These are phyloP conservation scores for Eristalis pertinax DNA, from an alignment of 2,888 invertebrate genomes.

Conservation along the genomic window DNA sequence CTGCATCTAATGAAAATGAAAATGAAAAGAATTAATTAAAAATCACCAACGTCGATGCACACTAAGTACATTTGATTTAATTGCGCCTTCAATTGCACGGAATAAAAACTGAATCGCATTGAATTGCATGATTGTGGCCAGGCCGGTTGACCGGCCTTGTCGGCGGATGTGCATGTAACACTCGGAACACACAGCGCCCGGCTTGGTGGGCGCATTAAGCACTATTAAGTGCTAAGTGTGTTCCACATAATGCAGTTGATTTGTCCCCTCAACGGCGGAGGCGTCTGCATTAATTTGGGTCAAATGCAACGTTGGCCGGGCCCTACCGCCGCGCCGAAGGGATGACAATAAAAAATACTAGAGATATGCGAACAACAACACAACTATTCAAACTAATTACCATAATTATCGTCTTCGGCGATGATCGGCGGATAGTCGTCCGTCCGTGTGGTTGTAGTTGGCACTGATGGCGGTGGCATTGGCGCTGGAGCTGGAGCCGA, in stretches of 20 bases:
- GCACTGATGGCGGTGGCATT: background rate
- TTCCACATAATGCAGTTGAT: constrained; percentile 51
- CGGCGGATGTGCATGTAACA: constrained; percentile 29
- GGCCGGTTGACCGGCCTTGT: constrained; percentile 34
- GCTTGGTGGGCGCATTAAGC: constrained; percentile 21
- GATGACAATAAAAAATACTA: constrained; percentile 12
- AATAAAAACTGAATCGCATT: constrained; percentile 58
- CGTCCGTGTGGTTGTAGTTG: constrained; percentile 27
- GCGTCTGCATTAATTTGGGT: constrained; percentile 55
- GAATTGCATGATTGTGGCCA: constrained; percentile 25
- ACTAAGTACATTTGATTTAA: constrained; percentile 38
- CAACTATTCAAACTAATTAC: constrained; percentile 59
- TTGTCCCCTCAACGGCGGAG: constrained; percentile 24
- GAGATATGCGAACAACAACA: constrained; percentile 6
- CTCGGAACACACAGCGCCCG: background rate
- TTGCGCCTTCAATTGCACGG: constrained; percentile 33
- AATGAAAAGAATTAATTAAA: constrained; percentile 63
- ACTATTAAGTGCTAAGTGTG: constrained; percentile 32
- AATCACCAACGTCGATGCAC: constrained; percentile 29
- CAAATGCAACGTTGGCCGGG: constrained; percentile 11
- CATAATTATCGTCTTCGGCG: constrained; percentile 61
- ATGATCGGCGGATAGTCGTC: constrained; percentile 52
- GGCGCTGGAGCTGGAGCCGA: constrained; percentile 4
- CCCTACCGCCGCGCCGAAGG: constrained; percentile 28
- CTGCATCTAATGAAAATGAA: constrained; percentile 46